phyloP scores from a whole-genome alignment of 2,113 vertebrate genomes.

The Egretta garzetta region DNA sequence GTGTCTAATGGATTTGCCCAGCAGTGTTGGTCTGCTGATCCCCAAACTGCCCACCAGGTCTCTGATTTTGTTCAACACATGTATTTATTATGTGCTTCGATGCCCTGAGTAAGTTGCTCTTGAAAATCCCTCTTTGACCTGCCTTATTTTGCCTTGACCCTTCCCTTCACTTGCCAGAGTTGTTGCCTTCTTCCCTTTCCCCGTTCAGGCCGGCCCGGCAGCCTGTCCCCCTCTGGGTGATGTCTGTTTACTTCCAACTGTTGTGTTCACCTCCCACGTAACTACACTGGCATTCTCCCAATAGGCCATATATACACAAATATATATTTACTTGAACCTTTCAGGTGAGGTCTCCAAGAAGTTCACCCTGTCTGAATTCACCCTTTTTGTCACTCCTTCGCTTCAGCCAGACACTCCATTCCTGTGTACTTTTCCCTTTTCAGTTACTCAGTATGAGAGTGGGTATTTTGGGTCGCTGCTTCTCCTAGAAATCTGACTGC shows the following conservation, averaged over 20 bases:
- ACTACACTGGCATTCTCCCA: neutral
- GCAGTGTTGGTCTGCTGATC: neutral
- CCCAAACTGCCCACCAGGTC: neutral
- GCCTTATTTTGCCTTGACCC: neutral
- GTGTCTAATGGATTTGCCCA: neutral
- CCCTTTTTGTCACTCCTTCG: neutral
- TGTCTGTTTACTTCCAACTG: neutral
- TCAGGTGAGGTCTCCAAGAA: neutral
- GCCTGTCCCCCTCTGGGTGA: neutral
- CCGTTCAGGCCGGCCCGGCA: fast-evolving
- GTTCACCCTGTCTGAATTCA: neutral
- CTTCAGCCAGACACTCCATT: neutral
- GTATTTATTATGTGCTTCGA: neutral
- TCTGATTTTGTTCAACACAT: neutral
- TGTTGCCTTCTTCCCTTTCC: neutral
- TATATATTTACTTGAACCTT: neutral
- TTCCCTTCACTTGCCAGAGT: neutral
- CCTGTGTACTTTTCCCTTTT: neutral
- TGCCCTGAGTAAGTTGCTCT: neutral
- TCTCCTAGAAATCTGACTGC: neutral
- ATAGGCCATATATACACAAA: neutral
- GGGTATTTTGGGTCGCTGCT: neutral
- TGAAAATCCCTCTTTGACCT: neutral
- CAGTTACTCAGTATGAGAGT: neutral
- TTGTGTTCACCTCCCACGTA: neutral